These are phyloP conservation scores for Acrocephalus scirpaceus DNA, from an alignment of 2,797 vertebrate species.

Conservation along the genomic window DNA sequence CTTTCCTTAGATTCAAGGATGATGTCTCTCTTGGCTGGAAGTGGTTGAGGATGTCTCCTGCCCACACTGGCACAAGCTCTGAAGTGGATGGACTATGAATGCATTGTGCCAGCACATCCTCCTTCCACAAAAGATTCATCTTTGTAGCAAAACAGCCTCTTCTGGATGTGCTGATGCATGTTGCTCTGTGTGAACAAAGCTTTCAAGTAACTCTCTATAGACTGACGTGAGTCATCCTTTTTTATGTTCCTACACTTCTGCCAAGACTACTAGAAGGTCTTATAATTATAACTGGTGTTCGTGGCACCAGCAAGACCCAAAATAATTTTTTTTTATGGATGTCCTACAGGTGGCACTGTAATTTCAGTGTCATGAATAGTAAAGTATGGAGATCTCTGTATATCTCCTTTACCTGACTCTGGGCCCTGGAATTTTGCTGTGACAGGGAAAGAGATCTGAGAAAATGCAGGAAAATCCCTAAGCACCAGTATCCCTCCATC, in stretches of 20 bases:
- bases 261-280: neutral
- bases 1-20: neutral
- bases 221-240: neutral
- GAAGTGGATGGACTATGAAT: neutral
- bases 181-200: neutral
- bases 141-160: neutral
- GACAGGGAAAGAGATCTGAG: neutral
- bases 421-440: neutral
- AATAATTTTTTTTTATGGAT: neutral
- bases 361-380: constrained; percentile 26
- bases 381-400: neutral
- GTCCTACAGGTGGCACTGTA: constrained; percentile 60
- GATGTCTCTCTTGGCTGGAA: neutral
- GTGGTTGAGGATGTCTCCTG: neutral
- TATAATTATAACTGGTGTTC: neutral
- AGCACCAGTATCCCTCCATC: neutral
- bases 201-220: neutral
- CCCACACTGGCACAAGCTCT: neutral
- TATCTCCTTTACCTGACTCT: neutral
- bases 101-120: neutral
- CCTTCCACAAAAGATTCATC: neutral
- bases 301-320: neutral
- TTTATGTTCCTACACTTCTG: neutral
- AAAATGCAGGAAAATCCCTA: neutral
- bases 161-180: neutral